These are phyloP conservation scores for Parambassis ranga DNA, from an alignment of 2,797 vertebrate genomes.

Conservation along the genomic window DNA sequence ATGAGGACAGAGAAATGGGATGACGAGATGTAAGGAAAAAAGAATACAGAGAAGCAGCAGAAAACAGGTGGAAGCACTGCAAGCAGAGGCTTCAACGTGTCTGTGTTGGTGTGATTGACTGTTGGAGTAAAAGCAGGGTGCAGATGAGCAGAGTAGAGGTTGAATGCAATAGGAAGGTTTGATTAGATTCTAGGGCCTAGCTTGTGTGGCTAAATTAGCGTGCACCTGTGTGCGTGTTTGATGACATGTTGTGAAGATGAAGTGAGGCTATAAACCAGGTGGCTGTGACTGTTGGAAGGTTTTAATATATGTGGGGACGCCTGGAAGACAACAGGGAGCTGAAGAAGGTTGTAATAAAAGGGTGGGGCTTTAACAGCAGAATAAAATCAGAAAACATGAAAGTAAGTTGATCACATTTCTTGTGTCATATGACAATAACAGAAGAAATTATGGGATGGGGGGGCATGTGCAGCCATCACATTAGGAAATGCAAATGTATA, in stretches of 20 bases:
- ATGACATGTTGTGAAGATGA: conserved; percentile 57
- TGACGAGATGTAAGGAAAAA: background rate
- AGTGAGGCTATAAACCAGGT: conserved; percentile 61
- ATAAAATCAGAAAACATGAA: background rate
- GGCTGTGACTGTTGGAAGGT: conserved; percentile 55
- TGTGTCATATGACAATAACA: background rate
- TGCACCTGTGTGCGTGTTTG: background rate
- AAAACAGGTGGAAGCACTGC: background rate
- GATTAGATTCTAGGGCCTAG: conserved; percentile 52
- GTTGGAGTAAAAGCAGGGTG: conserved; percentile 10
- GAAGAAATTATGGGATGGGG: background rate
- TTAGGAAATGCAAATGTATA: background rate
- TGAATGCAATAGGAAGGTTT: conserved; percentile 43
- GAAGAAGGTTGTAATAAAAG: conserved; percentile 21
- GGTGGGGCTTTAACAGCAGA: conserved; percentile 7
- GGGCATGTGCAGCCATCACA: background rate
- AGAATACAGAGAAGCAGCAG: background rate
- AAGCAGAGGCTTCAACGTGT: background rate
- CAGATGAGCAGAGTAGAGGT: conserved; percentile 28
- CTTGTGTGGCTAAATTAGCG: conserved; percentile 31
- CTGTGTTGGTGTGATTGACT: conserved; percentile 11
- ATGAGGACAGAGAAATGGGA: background rate
- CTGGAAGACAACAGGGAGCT: conserved; percentile 29
- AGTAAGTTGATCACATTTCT: background rate
- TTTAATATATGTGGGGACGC: conserved; percentile 50